Percentiles rank a stretch among this genome's conserved stretches.
phyloP scores from a whole-genome alignment of 2,888 invertebrate genomes.

The Cloeon dipterum region DNA sequence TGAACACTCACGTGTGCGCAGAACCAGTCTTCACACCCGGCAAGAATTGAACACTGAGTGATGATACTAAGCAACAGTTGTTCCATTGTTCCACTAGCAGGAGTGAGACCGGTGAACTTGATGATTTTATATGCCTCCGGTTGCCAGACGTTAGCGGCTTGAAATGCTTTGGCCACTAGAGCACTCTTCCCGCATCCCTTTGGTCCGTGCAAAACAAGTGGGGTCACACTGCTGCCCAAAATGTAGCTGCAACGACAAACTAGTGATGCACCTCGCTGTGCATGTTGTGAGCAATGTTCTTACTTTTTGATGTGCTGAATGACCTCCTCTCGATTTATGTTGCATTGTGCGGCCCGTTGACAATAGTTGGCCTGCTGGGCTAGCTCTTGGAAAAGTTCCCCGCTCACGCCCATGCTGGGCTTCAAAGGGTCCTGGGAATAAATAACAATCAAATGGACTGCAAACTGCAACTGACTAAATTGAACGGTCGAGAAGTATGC shows the following conservation, averaged over 20 bases:
- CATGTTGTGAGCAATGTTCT: not conserved
- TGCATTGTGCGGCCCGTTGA: conserved; percentile 42
- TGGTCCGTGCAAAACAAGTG: conserved; percentile 50
- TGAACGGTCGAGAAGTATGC: too few relatives aligned
- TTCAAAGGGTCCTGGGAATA: too few relatives aligned
- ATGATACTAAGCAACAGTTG: conserved; percentile 51
- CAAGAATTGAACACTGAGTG: conserved; percentile 47
- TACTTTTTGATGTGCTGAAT: conserved; percentile 42
- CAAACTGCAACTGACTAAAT: too few relatives aligned
- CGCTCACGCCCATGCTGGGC: conserved; percentile 39
- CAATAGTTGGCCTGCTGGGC: conserved; percentile 49
- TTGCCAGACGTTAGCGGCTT: conserved; percentile 16
- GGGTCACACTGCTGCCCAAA: conserved; percentile 30
- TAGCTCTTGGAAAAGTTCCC: conserved; percentile 34
- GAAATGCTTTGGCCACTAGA: conserved; percentile 45
- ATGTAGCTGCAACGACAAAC: conserved; percentile 30
- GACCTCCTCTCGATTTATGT: conserved; percentile 41
- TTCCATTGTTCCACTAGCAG: conserved; percentile 39
- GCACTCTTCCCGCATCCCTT: conserved; percentile 71
- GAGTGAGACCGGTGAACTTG: conserved; percentile 40
- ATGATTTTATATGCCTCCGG: conserved; percentile 13
- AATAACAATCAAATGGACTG: too few relatives aligned
- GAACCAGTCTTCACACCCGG: conserved; percentile 37
- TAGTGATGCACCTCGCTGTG: too few relatives aligned
- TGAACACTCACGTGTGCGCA: conserved; percentile 31